Percentiles rank a stretch among this genome's conserved stretches.
Conservation (phyloP, 1,140 invertebrate genomes). For the Dreissena rostriformis region DNA sequence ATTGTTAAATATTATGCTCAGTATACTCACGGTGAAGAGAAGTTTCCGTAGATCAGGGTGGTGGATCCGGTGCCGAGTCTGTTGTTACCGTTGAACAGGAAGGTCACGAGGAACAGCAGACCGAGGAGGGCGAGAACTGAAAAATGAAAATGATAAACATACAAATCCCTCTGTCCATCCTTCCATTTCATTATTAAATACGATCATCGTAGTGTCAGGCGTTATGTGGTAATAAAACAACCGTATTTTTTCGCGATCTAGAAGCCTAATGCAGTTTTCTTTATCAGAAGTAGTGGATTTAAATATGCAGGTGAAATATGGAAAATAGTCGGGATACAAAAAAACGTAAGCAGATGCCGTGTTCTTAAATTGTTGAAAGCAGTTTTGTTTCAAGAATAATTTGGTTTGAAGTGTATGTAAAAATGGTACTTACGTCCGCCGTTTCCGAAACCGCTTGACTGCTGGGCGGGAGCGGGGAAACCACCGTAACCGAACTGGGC, state of each 20-base stretch:
- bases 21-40: slow-evolving; percentile 34
- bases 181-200: no score
- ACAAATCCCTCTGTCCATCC: no score
- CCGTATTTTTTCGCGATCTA: no score
- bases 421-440: slow-evolving; percentile 35
- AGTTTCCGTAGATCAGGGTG: slow-evolving; percentile 33
- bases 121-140: slow-evolving; percentile 21
- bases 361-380: no score
- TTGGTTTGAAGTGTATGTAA: neutral
- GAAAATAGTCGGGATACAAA: no score
- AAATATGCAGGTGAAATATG: no score
- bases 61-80: slow-evolving; percentile 11
- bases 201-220: no score
- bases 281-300: no score
- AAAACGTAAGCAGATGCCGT: no score
- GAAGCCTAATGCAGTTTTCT: no score
- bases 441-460: slow-evolving; percentile 16
- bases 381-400: neutral
- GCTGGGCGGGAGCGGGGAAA: neutral
- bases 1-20: neutral
- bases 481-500: slow-evolving; percentile 22
- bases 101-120: slow-evolving; percentile 15
- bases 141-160: neutral
- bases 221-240: no score
- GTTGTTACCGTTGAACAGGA: slow-evolving; percentile 12